A percentile compares a stretch with the other conserved stretches of the same genome.
Evolutionary conservation across 2,113 vertebrate genomes (phyloP).

Genomic region (Rostratula benghalensis): DNA sequence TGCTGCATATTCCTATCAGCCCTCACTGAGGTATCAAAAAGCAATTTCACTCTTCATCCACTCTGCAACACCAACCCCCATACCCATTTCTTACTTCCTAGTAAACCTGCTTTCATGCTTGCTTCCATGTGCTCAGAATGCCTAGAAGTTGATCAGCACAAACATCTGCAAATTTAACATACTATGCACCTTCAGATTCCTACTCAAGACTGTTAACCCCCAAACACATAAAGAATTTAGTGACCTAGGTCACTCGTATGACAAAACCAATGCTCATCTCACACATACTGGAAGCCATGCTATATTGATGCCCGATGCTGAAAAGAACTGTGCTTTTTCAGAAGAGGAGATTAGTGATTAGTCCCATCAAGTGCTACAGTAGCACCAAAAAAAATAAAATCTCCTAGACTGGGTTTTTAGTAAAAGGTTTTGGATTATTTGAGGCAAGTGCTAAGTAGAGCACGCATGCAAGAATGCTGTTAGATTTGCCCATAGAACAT

Average conservation of each 20-base stretch:
- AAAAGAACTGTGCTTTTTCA: not conserved
- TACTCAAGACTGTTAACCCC: not conserved
- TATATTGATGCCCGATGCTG: not conserved
- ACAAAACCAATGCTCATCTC: not conserved
- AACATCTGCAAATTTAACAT: not conserved
- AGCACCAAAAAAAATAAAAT: not conserved
- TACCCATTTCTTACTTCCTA: not conserved
- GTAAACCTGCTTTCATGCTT: not conserved
- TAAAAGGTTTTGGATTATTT: not conserved
- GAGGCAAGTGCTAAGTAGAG: not conserved
- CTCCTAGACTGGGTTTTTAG: not conserved
- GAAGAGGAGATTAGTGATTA: not conserved
- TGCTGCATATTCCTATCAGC: not conserved
- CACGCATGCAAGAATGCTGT: not conserved
- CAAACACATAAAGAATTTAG: not conserved
- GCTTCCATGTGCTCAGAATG: not conserved
- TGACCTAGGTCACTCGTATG: not conserved
- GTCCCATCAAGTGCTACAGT: not conserved
- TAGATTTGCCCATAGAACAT: not conserved
- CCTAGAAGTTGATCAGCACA: not conserved
- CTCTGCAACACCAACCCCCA: not conserved
- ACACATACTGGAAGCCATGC: not conserved
- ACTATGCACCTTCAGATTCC: not conserved
- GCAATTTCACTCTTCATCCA: not conserved
- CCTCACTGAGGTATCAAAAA: not conserved